Evolutionary conservation across 2,797 vertebrate species (phyloP).

Genomic region (Sibirionetta formosa): DNA sequence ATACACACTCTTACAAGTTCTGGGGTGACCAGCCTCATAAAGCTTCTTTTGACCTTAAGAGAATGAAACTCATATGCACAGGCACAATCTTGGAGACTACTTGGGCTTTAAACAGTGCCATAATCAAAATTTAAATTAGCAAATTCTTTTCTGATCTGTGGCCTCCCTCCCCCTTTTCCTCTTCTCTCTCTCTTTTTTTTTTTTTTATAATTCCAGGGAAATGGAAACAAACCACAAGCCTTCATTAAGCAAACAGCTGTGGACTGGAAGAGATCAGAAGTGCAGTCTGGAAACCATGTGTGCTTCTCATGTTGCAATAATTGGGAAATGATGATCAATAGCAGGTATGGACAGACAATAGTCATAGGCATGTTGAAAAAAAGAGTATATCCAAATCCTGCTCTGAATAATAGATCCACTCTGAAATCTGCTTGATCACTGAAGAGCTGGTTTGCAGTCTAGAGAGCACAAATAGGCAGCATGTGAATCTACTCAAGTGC

Average conservation of each 20-base stretch:
- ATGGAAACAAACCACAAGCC: constrained; percentile 68
- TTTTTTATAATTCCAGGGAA: constrained; percentile 45
- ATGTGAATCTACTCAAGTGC: constrained; percentile 63
- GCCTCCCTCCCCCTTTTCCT: constrained; percentile 16
- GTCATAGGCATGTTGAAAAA: constrained; percentile 37
- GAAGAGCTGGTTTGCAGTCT: constrained; percentile 21
- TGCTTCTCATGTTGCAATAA: constrained; percentile 69
- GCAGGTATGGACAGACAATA: constrained; percentile 71
- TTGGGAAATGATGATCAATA: constrained; percentile 70
- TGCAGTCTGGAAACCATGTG: constrained; percentile 72
- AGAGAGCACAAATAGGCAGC: constrained; percentile 20
- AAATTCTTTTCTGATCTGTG: constrained; percentile 55
- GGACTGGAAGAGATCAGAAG: constrained; percentile 57
- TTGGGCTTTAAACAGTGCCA: not conserved
- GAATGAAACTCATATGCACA: constrained; percentile 29
- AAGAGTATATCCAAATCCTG: not conserved
- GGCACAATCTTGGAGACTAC: not conserved
- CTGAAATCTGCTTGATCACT: constrained; percentile 37
- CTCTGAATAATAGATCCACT: constrained; percentile 46
- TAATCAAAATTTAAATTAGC: constrained; percentile 14
- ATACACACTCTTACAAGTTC: not conserved
- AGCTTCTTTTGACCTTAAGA: constrained; percentile 29
- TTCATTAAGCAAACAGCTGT: constrained; percentile 72
- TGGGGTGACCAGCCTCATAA: constrained; percentile 31
- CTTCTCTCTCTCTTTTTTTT: not conserved